Evolutionary conservation across 2,888 invertebrate genomes (phyloP), one percentile per base, ranked within the genome.

Genomic region (Eurois occulta): DNA sequence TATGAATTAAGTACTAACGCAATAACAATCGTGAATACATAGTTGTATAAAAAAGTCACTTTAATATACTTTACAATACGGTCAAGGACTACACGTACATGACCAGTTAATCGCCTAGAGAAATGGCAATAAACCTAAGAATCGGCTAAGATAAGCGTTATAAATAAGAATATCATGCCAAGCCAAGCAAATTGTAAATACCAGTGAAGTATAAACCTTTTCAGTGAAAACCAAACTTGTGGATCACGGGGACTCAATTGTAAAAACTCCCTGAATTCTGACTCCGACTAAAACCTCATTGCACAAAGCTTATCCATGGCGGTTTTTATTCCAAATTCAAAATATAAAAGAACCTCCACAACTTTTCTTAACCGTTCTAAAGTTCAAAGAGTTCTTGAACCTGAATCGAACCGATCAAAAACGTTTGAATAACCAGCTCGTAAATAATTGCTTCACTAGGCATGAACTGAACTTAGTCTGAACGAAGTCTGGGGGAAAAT

Each of bases 391-490:
- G 74, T 75, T 74, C 69, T 84, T 78, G 74, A 86, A 81, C 43
- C 77, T 48, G 60, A 70, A 78, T 72, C 24, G 48, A 72, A 72
- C 71, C 65, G 43, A 60, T 65, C 65, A 69, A 83, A 86, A 83
- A 68, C 68, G 48, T 66, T 74, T n/a, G 64, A 72, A 83, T 77
- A 75, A 72, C 65, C 62, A 86, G 64, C 32, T 74, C 48, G 11
- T 86, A 48, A 43, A 68, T 84, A 82, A 87, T 81, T 78, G 83
- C 82, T 82, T 74, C 77, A 80, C 77, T 78, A 76, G 38, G 64
- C 72, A 72, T 65, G 62, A 43, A 77, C 68, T 68, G 68, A 84
- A 80, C 65, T 77, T 69, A 46, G 75, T 58, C 75, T 77, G 64
- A n/a, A n/a, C n/a, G n/a, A 32, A 65, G 58, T 65, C 75, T 72